A percentile compares a stretch with the other conserved stretches of the same genome.
These are phyloP conservation scores for Dexiosoma caninum DNA, from an alignment of 2,888 invertebrate species.

Conservation along the genomic window DNA sequence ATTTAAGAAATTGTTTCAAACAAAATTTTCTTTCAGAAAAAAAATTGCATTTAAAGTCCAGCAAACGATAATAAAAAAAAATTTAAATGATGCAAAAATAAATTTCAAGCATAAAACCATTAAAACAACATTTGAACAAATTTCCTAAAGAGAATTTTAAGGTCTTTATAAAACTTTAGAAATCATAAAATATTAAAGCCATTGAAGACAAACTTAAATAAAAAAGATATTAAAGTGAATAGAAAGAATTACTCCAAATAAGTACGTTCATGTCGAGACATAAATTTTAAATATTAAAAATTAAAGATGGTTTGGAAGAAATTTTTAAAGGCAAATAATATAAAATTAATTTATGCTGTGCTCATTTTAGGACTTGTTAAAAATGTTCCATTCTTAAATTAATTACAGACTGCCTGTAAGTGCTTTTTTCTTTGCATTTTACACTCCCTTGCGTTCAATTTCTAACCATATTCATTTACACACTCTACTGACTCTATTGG, in stretches of 20 bases:
- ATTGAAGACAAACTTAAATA: no score
- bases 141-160: not conserved
- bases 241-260: no score
- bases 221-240: no score
- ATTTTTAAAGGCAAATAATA: not conserved
- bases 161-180: no score
- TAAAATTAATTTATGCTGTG: not conserved
- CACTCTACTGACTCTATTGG: constrained; percentile 2
- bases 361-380: not conserved
- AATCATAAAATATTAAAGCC: no score
- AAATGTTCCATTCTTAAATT: not conserved
- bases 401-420: no score
- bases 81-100: not conserved
- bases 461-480: not conserved
- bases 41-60: not conserved
- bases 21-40: not conserved
- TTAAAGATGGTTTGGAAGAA: no score
- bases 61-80: not conserved
- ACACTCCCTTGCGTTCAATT: constrained; percentile 19
- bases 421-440: not conserved
- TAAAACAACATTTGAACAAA: not conserved
- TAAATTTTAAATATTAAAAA: no score
- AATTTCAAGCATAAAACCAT: not conserved
- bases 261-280: no score
- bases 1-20: not conserved